Evolutionary conservation across 2,113 vertebrate genomes (phyloP).

Genomic region (Leptobrachium ailaonicum): DNA sequence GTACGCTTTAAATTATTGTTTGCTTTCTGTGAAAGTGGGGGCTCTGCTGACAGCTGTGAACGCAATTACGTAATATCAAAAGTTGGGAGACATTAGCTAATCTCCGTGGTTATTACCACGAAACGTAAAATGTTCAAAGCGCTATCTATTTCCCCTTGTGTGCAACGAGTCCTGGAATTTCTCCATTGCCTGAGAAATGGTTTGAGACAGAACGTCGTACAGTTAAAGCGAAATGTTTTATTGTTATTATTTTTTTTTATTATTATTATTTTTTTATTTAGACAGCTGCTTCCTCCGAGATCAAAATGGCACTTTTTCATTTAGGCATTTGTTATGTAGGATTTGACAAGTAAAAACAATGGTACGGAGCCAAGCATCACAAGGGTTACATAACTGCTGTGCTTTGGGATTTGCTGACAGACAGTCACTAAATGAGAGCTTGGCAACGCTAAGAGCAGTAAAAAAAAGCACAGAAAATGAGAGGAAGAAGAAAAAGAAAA

Average conservation of each 20-base stretch:
- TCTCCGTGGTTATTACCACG: conserved; percentile 24
- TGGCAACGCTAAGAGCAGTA: neutral
- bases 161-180: conserved; percentile 18
- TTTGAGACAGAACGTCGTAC: conserved; percentile 29
- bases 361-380: conserved; percentile 40
- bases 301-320: conserved; percentile 33
- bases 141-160: conserved; percentile 24
- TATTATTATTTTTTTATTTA: conserved; percentile 44
- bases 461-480: neutral
- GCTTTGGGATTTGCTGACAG: conserved; percentile 27
- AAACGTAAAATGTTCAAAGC: conserved; percentile 28
- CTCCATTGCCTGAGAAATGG: conserved; percentile 39
- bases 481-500: too few relatives aligned
- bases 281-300: conserved; percentile 46
- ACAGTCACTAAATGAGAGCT: conserved; percentile 16
- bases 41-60: conserved; percentile 31
- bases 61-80: conserved; percentile 23
- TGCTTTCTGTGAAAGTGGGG: neutral
- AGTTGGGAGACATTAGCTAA: conserved; percentile 44
- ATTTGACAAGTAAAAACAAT: conserved; percentile 44
- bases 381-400: conserved; percentile 41
- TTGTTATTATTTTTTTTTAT: conserved; percentile 32
- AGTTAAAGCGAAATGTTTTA: conserved; percentile 18
- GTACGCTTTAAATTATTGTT: conserved; percentile 20
- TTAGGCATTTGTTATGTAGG: conserved; percentile 43